A percentile compares a stretch with the other conserved stretches of the same genome.
Evolutionary conservation across 1,140 invertebrate species (phyloP).

Genomic region (Zophobas atratus): DNA sequence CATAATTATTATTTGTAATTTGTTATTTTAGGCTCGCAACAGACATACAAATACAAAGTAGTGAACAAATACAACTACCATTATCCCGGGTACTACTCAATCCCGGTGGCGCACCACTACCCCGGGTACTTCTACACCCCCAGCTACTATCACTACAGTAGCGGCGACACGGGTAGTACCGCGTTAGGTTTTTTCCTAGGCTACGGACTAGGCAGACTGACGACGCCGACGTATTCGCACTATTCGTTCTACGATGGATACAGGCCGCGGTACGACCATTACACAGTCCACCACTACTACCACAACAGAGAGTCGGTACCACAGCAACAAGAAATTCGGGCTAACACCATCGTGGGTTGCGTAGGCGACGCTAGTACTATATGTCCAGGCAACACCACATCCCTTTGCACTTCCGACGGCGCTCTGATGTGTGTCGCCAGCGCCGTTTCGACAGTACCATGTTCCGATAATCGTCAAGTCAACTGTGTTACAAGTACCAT

Average conservation of each 20-base stretch:
- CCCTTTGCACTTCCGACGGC: conserved; percentile 53
- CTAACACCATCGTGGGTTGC: conserved; percentile 49
- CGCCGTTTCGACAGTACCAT: conserved; percentile 46
- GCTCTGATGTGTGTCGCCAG: conserved; percentile 54
- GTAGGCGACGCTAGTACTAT: conserved; percentile 40
- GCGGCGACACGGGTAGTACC: conserved; percentile 44
- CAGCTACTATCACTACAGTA: conserved; percentile 35
- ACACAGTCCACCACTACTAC: conserved; percentile 55
- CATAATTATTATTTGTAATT: background rate
- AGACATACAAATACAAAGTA: conserved; percentile 13
- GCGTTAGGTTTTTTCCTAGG: conserved; percentile 52
- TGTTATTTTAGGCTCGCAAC: conserved; percentile 20
- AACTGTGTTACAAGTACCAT: conserved; percentile 48
- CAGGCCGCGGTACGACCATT: conserved; percentile 52
- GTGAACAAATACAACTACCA: conserved; percentile 25
- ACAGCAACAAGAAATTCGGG: conserved; percentile 26
- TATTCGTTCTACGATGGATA: conserved; percentile 49
- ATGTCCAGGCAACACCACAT: conserved; percentile 51
- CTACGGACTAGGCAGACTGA: conserved; percentile 43
- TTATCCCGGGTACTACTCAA: conserved; percentile 32
- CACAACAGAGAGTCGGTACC: conserved; percentile 50
- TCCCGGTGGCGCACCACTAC: background rate
- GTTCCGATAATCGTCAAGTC: conserved; percentile 37
- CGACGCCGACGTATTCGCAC: conserved; percentile 48
- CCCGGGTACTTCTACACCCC: conserved; percentile 41